These are phyloP conservation scores for Sebastes goodei DNA, from an alignment of 2,797 vertebrate species.

Conservation along the genomic window DNA sequence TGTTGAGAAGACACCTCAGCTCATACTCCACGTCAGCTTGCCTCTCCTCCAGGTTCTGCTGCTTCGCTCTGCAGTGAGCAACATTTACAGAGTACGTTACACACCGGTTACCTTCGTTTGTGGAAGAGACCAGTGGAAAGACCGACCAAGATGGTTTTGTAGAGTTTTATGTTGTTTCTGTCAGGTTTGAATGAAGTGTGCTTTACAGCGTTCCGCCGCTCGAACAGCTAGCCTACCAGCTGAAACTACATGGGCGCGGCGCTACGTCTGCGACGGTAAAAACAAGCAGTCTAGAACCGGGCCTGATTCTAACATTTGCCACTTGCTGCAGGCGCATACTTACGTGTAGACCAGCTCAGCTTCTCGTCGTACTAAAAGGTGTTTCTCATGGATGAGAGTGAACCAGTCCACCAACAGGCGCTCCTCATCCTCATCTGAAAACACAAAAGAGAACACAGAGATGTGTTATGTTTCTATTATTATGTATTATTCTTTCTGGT, in stretches of 20 bases:
- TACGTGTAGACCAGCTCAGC: constrained; percentile 97
- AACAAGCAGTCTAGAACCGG: too few relatives aligned
- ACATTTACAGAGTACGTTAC: neutral
- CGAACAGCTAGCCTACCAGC: too few relatives aligned
- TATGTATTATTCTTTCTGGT: neutral
- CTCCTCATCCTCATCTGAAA: constrained; percentile 91
- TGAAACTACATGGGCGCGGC: too few relatives aligned
- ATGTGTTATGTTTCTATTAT: neutral
- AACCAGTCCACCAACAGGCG: constrained; percentile 96
- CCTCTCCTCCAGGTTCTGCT: constrained; percentile 96
- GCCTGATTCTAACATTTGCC: neutral
- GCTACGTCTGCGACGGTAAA: too few relatives aligned
- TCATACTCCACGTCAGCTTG: constrained; percentile 97
- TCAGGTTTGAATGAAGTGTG: neutral
- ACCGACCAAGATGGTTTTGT: neutral
- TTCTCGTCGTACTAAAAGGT: constrained; percentile 92
- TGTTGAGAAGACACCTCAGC: constrained; percentile 96
- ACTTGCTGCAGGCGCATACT: constrained; percentile 54
- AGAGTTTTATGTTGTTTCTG: neutral
- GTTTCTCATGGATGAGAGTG: constrained; percentile 97
- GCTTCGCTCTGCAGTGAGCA: constrained; percentile 86
- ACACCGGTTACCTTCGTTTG: neutral
- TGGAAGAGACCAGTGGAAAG: too few relatives aligned
- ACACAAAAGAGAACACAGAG: neutral
- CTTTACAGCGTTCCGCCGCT: too few relatives aligned